phyloP scores from a whole-genome alignment of 2,797 vertebrate genomes.

The Phaenicophaeus curvirostris region DNA sequence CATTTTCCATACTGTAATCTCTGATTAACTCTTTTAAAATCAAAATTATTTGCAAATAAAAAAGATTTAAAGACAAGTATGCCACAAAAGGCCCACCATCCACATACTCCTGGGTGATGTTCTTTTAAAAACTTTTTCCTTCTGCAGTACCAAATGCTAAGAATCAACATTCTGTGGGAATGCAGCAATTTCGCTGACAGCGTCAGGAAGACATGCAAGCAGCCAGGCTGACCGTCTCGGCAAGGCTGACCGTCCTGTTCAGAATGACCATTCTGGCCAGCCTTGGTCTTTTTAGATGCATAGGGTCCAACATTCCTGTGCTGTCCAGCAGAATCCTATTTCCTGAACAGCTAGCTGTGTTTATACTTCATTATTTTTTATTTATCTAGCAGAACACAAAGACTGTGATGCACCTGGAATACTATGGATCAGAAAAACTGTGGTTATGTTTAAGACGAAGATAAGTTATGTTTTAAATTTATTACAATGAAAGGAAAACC shows the following conservation, averaged over 20 bases:
- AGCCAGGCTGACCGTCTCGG: background rate
- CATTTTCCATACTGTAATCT: background rate
- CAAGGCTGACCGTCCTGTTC: background rate
- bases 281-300: background rate
- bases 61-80: background rate
- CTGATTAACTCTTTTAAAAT: background rate
- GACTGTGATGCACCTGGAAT: background rate
- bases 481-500: background rate
- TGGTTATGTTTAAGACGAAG: background rate
- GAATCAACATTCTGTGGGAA: background rate
- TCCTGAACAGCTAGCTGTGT: background rate
- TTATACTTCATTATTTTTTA: background rate
- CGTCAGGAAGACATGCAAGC: background rate
- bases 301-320: background rate
- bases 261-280: background rate
- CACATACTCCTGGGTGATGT: rapidly evolving
- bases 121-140: background rate
- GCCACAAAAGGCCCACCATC: background rate
- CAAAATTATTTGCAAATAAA: background rate
- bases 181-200: background rate
- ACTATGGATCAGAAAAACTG: background rate
- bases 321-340: background rate
- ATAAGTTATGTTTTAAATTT: background rate
- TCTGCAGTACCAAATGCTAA: background rate
- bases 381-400: background rate